Percentiles rank a stretch among this genome's conserved stretches.
Evolutionary conservation across 2,113 vertebrate species (phyloP).

Genomic region (Odobenus rosmarus): DNA sequence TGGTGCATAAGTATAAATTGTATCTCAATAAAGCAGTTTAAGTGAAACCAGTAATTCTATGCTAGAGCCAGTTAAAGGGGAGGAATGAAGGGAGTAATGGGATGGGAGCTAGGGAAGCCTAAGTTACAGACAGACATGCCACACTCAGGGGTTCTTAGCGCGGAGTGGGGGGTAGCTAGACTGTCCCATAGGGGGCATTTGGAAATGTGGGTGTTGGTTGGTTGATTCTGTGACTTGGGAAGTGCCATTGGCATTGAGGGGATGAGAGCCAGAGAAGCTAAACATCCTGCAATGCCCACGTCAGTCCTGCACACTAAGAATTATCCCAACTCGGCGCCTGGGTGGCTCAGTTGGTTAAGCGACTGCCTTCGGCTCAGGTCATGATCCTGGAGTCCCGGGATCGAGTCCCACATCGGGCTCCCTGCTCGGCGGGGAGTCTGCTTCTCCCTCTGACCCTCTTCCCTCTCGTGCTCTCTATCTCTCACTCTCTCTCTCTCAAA

Average conservation of each 20-base stretch:
- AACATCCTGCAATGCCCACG: not conserved
- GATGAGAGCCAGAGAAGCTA: not conserved
- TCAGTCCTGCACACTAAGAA: not conserved
- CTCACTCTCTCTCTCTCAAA: too few species aligned
- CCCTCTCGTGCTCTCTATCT: too few species aligned
- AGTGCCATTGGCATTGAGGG: not conserved
- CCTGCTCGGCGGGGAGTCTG: too few species aligned
- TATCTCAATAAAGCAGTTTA: not conserved
- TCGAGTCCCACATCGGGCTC: too few species aligned
- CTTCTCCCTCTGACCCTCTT: too few species aligned
- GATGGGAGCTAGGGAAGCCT: not conserved
- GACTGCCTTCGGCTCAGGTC: too few species aligned
- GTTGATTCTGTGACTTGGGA: not conserved
- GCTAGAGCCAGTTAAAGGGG: not conserved
- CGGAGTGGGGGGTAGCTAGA: not conserved
- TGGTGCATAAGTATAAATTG: not conserved
- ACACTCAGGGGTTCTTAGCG: not conserved
- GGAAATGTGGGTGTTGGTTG: not conserved
- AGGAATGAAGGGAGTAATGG: not conserved
- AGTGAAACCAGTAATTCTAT: too few species aligned
- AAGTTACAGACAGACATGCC: not conserved
- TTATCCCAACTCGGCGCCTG: not conserved
- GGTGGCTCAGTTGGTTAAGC: too few species aligned
- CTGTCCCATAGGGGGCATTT: not conserved
- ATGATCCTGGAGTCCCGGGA: too few species aligned